Evolutionary conservation across 2,888 invertebrate genomes (phyloP).

Genomic region (Lumbricus terrestris): DNA sequence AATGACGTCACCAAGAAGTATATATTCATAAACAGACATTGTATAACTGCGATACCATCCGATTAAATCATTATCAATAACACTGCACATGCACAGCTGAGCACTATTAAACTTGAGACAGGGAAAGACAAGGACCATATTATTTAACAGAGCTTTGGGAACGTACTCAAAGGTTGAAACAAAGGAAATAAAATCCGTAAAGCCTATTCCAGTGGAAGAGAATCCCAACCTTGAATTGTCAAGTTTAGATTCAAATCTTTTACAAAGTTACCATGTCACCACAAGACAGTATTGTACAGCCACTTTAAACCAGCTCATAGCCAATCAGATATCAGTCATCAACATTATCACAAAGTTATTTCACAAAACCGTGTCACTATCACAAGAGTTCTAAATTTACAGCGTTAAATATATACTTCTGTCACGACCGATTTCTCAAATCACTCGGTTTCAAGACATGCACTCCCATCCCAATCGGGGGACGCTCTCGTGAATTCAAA

Average conservation of each 20-base stretch:
- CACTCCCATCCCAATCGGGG: too few species aligned
- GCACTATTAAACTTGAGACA: not conserved
- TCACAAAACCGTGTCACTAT: not conserved
- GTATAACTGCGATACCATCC: too few species aligned
- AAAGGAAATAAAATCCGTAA: not conserved
- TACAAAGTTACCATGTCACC: not conserved
- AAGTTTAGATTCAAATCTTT: not conserved
- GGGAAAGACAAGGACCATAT: not conserved
- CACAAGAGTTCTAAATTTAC: conserved; percentile 3
- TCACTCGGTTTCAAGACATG: not conserved
- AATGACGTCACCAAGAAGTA: not conserved
- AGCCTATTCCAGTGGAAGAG: not conserved
- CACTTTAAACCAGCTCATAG: not conserved
- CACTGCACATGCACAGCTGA: not conserved
- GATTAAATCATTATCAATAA: too few species aligned
- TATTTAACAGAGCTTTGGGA: not conserved
- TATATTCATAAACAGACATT: not conserved
- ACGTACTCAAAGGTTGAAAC: not conserved
- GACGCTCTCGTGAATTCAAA: not conserved
- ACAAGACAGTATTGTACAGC: not conserved
- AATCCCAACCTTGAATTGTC: not conserved
- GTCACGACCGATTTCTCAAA: not conserved
- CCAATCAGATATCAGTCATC: not conserved
- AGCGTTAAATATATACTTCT: not conserved
- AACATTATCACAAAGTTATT: not conserved